Conservation (phyloP, 2,113 vertebrate genomes). For the Triplophysa siluroides region DNA sequence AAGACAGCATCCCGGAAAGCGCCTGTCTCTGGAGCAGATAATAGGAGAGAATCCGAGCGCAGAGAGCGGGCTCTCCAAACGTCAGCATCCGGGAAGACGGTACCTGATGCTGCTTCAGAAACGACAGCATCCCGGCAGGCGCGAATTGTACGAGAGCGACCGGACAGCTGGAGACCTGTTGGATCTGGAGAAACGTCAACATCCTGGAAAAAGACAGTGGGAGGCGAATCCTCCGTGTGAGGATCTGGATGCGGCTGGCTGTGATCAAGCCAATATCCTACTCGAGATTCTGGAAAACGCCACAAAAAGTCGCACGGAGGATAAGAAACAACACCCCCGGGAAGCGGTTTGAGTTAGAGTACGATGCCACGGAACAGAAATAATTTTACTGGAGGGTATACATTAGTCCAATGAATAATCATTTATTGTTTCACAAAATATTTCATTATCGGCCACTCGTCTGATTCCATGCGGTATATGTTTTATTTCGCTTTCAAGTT, state of each 20-base stretch:
- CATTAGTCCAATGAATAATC: conserved; percentile 42
- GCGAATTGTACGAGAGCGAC: conserved; percentile 64
- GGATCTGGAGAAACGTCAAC: conserved; percentile 80
- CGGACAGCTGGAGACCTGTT: conserved; percentile 59
- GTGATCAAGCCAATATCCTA: conserved; percentile 76
- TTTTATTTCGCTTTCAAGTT: conserved; percentile 17
- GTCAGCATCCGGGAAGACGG: conserved; percentile 85
- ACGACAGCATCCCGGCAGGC: conserved; percentile 77
- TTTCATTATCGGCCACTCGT: background rate
- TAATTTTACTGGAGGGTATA: conserved; percentile 51
- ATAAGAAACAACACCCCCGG: conserved; percentile 90
- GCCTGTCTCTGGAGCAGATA: conserved; percentile 63
- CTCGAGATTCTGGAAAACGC: conserved; percentile 78
- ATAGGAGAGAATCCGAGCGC: conserved; percentile 62
- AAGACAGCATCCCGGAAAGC: conserved; percentile 81
- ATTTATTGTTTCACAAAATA: background rate
- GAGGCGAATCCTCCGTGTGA: conserved; percentile 74
- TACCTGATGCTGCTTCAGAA: conserved; percentile 69
- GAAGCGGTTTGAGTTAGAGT: conserved; percentile 72
- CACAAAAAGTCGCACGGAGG: conserved; percentile 70
- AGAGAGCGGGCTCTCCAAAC: conserved; percentile 75
- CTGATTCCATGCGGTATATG: conserved; percentile 15
- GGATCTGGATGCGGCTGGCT: conserved; percentile 68
- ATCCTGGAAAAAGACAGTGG: conserved; percentile 80
- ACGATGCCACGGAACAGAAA: conserved; percentile 69